Evolutionary conservation across 2,113 vertebrate genomes (phyloP), one percentile per base, ranked within the genome.

Genomic region (Pachypanchax playfairii): DNA sequence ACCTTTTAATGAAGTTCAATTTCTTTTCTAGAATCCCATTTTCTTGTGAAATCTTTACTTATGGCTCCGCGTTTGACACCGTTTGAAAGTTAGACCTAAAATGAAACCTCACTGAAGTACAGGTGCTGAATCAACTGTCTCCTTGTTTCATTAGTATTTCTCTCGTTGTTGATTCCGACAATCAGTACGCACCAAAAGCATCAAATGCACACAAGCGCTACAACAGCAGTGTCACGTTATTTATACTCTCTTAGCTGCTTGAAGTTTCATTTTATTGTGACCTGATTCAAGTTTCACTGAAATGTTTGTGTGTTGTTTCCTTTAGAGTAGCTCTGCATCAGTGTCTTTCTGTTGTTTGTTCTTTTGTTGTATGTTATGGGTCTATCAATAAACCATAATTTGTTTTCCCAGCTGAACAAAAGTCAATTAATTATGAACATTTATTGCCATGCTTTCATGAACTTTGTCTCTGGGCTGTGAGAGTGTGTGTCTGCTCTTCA

Each of bases 311-410:
- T n/a, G 61, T 82, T 70, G 68, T 74, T 80, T 84, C 54, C 38
- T 36, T 75, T 74, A 85, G 56, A 73, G 61, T 84, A 76, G 85
- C 78, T 82, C 84, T 88, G 79, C 85, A 88, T 85, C 83, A 70
- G 84, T 86, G 77, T 84, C 80, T 88, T 86, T 87, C 77, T 85
- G 69, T 66, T 47, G 58, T 51, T 81, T 53, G 78, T 77, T 84
- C 79, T 80, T 79, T 87, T 80, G n/a, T n/a, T n/a, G n/a, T n/a
- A 75, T 79, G 78, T 86, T 77, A 85, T 79, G 66, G 84, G 79
- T 29, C 58, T 9, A 51, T 55, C 26, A 65, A 36, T 42, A 64
- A 29, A 28, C 52, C 33, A n/a, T n/a, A n/a, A n/a, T n/a, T 64
- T 26, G 48, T 71, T 39, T 64, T 51, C 24, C 28, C 10, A 63